Evolutionary conservation across 2,113 vertebrate species (phyloP).

Genomic region (Condylura cristata): DNA sequence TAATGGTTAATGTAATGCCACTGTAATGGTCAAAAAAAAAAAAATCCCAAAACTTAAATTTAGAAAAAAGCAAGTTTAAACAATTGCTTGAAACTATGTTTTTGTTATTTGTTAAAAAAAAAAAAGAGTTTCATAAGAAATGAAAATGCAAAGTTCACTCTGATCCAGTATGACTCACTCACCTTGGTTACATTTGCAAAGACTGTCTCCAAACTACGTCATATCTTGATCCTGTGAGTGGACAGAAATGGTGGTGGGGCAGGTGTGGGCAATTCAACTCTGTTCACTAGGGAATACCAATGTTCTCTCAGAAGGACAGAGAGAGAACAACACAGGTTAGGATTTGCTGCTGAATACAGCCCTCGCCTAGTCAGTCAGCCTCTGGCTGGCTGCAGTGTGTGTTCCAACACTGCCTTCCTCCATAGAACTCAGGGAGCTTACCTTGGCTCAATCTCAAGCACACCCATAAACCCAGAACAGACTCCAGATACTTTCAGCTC

Average conservation of each 20-base stretch:
- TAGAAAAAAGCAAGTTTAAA: background rate
- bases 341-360: background rate
- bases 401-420: background rate
- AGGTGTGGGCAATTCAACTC: background rate
- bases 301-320: background rate
- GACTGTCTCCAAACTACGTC: background rate
- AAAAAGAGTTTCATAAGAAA: background rate
- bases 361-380: no score
- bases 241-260: background rate
- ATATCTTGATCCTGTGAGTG: background rate
- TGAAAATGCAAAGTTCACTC: background rate
- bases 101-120: background rate
- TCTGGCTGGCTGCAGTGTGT: background rate
- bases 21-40: background rate
- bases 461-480: background rate
- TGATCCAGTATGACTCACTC: background rate
- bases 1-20: background rate
- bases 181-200: background rate
- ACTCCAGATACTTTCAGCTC: background rate
- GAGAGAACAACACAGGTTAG: rapidly evolving
- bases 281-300: background rate
- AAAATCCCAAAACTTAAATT: background rate
- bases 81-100: background rate
- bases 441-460: background rate
- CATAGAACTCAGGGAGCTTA: background rate